Evolutionary conservation across 1,140 invertebrate species (phyloP).

Genomic region (Hesperophylax magnus): DNA sequence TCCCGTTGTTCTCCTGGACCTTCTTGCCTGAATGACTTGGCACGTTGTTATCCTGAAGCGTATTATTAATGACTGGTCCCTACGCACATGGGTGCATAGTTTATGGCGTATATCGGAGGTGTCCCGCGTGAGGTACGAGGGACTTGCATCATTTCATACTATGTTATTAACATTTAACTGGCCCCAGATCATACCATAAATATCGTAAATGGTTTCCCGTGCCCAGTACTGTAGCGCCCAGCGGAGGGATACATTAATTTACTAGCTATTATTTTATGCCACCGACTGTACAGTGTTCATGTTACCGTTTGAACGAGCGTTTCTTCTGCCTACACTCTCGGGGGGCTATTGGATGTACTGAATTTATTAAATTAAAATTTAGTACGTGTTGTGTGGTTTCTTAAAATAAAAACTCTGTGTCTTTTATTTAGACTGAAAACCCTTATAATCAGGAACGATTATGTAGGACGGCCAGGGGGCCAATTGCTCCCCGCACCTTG

Average conservation of each 20-base stretch:
- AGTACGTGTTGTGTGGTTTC: too few species aligned
- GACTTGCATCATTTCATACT: not conserved
- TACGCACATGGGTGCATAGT: too few species aligned
- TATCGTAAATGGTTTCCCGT: slow-evolving; percentile 9
- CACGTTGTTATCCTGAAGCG: too few species aligned
- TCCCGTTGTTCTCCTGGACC: too few species aligned
- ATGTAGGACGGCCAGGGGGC: too few species aligned
- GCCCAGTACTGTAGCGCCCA: not conserved
- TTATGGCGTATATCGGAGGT: not conserved
- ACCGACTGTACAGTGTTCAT: slow-evolving; percentile 7
- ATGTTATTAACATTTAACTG: slow-evolving; percentile 19
- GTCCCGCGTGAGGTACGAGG: not conserved
- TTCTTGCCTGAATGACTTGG: too few species aligned
- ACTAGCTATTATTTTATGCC: slow-evolving; percentile 13
- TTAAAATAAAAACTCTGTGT: too few species aligned
- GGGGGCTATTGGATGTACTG: not conserved
- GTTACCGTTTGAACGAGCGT: not conserved
- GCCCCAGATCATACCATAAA: not conserved
- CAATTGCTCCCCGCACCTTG: too few species aligned
- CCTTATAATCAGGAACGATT: too few species aligned
- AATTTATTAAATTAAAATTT: too few species aligned
- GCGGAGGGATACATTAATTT: not conserved
- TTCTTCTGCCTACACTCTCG: not conserved
- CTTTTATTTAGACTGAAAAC: too few species aligned
- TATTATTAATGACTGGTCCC: too few species aligned